Percentiles rank a stretch among this genome's conserved stretches.
These are phyloP conservation scores for Phalacrocorax aristotelis DNA, from an alignment of 2,113 vertebrate species.

Conservation along the genomic window DNA sequence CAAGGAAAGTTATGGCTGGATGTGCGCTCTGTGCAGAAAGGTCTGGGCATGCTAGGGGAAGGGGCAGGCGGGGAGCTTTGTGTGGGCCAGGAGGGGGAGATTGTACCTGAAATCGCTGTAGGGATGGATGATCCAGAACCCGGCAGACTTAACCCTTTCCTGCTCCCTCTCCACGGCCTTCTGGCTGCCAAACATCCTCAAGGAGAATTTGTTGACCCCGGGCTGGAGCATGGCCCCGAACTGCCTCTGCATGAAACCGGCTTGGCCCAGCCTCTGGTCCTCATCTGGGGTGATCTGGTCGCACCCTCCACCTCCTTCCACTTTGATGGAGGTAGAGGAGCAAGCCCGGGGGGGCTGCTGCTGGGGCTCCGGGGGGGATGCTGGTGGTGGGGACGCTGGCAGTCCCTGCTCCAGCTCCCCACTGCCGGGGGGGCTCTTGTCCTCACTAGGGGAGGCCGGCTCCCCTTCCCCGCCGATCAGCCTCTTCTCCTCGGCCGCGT, in stretches of 20 bases:
- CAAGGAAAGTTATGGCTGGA: slow-evolving; percentile 12
- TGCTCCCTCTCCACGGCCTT: slow-evolving; percentile 98
- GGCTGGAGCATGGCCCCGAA: slow-evolving; percentile 97
- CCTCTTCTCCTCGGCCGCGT: slow-evolving; percentile 88
- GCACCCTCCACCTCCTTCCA: slow-evolving; percentile 85
- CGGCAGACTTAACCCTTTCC: slow-evolving; percentile 96
- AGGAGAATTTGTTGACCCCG: slow-evolving; percentile 99
- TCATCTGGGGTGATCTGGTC: slow-evolving; percentile 93
- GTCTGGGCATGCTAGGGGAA: not conserved
- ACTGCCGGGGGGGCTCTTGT: slow-evolving; percentile 76
- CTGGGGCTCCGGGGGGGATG: slow-evolving; percentile 46
- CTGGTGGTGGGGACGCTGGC: slow-evolving; percentile 47
- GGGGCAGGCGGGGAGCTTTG: not conserved
- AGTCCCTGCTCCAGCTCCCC: slow-evolving; percentile 70
- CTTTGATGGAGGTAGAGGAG: slow-evolving; percentile 84
- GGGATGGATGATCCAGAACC: slow-evolving; percentile 99
- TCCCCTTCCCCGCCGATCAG: slow-evolving; percentile 92
- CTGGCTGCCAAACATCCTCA: slow-evolving; percentile 99
- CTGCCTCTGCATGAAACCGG: slow-evolving; percentile 96
- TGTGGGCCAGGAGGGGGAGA: not conserved
- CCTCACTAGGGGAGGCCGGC: slow-evolving; percentile 81
- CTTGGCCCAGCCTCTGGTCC: slow-evolving; percentile 87
- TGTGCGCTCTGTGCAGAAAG: not conserved
- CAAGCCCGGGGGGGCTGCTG: slow-evolving; percentile 66
- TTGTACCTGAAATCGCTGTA: slow-evolving; percentile 99